Base-by-base conservation (phyloP, 1,140 invertebrate species). In the Cherax destructor region DNA sequence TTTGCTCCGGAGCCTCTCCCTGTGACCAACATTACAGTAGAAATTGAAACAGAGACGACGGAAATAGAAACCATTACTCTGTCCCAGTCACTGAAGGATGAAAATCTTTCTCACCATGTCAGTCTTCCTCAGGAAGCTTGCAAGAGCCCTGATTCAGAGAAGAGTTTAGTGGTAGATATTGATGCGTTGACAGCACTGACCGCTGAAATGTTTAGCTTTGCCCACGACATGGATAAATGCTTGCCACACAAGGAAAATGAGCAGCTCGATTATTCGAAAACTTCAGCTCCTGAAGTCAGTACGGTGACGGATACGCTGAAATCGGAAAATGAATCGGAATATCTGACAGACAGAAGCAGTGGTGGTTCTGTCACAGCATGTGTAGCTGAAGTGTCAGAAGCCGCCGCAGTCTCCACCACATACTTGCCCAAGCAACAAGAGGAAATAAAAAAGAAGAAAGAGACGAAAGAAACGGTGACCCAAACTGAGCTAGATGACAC, bases 71-170 rank as follows among this genome's bases (percentile, higher is more conserved):
- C 69, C 18, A 4, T 47, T 47, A n/a, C 4, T 49, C 61, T 59
- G 47, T 16, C 80, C 24, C 52, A 83, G 52, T 3, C 3, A 13
- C 3, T 11, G 16, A 18, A 83, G 52, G 78, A 80, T 49, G 21
- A 86, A 9, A 18, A 1, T 7, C 50, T 47, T 30, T 7, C 7
- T 30, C 18, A 80, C 30, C 59, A 83, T 21, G 49, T 85, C 7
- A 24, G 24, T 91, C 74, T 88, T 83, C 87, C 59, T 24, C 92
- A 90, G 92, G 92, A 52, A 92, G 92, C 92, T 92, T 59, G 76
- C 77, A 81, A 86, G 92, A 92, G 92, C 92, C 92, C 87, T 92
- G 92, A 79, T 56, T n/a, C 41, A 18, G 87, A 92, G 92, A 92
- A 80, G 56, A 30, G 49, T 47, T 49, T 85, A 24, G 50, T 86